Percentiles rank a stretch among this genome's conserved stretches.
Conservation (phyloP, 2,113 vertebrate species). For the Charina bottae region DNA sequence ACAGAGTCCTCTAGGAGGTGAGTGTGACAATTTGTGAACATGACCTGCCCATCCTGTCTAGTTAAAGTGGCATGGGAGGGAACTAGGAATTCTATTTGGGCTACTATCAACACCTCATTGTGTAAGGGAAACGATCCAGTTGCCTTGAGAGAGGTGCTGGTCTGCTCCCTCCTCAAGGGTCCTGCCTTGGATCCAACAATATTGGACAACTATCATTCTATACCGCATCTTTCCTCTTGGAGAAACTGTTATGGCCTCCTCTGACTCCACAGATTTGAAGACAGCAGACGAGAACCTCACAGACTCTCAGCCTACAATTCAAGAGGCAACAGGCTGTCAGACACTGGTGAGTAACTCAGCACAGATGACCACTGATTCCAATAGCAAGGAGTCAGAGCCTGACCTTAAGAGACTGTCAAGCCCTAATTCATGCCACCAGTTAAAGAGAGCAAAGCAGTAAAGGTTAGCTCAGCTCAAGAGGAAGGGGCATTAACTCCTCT, state of each 20-base stretch:
- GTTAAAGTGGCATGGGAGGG: not conserved
- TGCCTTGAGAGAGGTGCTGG: not conserved
- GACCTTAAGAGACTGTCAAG: not conserved
- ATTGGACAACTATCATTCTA: no score
- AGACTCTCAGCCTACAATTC: not conserved
- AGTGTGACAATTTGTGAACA: not conserved
- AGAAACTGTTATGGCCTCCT: not conserved
- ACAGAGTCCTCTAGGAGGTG: not conserved
- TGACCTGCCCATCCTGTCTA: not conserved
- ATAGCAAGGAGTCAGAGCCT: not conserved
- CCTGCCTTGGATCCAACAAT: not conserved
- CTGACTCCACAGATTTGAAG: not conserved
- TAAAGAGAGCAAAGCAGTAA: not conserved
- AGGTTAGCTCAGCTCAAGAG: not conserved
- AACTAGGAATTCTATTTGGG: not conserved
- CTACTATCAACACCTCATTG: not conserved
- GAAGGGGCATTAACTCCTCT: not conserved
- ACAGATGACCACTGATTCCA: not conserved
- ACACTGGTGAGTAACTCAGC: not conserved
- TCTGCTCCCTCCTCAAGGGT: not conserved
- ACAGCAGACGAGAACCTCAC: not conserved
- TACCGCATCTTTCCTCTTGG: not conserved
- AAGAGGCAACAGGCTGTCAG: not conserved
- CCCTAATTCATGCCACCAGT: not conserved
- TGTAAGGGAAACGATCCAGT: not conserved